Evolutionary conservation across 1,140 invertebrate species (phyloP), one percentile per base, ranked within the genome.

Genomic region (Drosophila tani): DNA sequence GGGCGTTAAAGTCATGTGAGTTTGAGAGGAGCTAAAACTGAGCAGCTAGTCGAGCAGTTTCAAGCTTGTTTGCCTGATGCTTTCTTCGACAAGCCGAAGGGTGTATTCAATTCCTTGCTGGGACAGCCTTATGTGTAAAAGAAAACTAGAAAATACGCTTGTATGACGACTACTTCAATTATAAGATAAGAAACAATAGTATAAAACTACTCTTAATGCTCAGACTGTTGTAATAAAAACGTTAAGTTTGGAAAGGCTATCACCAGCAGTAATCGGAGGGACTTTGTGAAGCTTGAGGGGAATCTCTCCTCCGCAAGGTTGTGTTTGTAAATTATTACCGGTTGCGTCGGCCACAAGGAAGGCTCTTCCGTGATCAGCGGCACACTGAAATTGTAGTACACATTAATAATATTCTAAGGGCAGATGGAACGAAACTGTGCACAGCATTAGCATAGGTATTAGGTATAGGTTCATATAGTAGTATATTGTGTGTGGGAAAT

Each of bases 291-390:
- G 19, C 12, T 50, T 38, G 19, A 57, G 29, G 29, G 32, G n/a
- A 45, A 46, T 58, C 6, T 55, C 12, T 55, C 63, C 35, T 58
- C 63, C 49, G 63, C 55, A 43, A 60, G 75, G 41, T 40, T 56
- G 49, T 80, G 47, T 67, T 64, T 63, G 41, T 79, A 78, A 88
- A 84, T 75, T 74, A 88, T 87, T 90, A 88, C 84, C 85, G 83
- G 81, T 84, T 84, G 38, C 41, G 47, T 58, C 12, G 35, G 35
- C 35, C 35, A 56, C 53, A 71, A 43, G 59, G 64, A 77, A 27
- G 21, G 43, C 56, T 68, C 63, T 68, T 55, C 55, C 63, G 47
- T 38, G 27, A 58, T 64, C 70, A 80, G 73, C 73, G 55, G 63
- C 58, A 62, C 73, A 81, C 84, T 87, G 85, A 88, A 87, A 87